phyloP scores from a whole-genome alignment of 2,797 vertebrate species.

The Helarctos malayanus region DNA sequence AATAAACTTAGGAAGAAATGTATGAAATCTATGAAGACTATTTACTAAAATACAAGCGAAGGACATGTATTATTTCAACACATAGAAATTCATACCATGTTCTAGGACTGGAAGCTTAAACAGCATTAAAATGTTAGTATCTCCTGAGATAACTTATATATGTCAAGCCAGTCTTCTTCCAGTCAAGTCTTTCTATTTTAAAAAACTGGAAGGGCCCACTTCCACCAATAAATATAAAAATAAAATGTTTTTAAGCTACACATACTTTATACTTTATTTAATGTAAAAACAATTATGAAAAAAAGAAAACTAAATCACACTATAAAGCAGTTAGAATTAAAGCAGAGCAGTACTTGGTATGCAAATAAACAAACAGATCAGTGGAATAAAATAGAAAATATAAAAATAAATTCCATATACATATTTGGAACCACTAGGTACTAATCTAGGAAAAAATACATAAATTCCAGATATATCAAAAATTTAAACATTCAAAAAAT shows the following conservation, averaged over 20 bases:
- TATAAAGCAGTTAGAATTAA: constrained; percentile 1
- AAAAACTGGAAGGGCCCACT: constrained; percentile 54
- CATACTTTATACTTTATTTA: neutral
- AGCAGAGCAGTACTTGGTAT: neutral
- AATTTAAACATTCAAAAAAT: neutral
- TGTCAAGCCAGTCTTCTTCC: constrained; percentile 67
- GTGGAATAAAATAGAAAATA: neutral
- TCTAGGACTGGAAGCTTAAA: neutral
- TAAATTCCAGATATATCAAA: neutral
- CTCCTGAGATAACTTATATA: neutral
- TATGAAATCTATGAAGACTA: neutral
- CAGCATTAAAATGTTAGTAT: neutral
- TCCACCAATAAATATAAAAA: neutral
- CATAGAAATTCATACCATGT: neutral
- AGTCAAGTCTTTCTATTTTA: constrained; percentile 69
- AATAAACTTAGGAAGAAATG: neutral
- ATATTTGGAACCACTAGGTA: neutral
- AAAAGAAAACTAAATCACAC: neutral
- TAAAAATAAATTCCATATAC: neutral
- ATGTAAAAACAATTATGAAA: neutral
- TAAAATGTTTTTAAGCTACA: neutral
- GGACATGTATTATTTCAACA: neutral
- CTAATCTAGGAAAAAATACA: neutral
- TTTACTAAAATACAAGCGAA: neutral
- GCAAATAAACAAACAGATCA: neutral